Conservation (phyloP, 2,888 invertebrate genomes). For the Lepidonotus clava region DNA sequence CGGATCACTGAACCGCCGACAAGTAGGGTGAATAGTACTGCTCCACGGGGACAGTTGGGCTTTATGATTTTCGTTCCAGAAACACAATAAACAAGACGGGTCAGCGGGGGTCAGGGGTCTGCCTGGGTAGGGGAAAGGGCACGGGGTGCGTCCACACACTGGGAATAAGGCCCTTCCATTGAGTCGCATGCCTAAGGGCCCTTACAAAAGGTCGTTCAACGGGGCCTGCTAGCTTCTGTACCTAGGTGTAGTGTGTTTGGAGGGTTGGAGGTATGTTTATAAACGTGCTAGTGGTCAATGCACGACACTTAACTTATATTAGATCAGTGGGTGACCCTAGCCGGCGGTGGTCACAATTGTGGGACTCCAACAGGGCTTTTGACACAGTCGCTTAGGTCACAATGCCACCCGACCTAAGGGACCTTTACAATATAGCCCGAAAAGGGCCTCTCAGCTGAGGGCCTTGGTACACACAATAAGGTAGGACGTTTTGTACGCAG, state of each 20-base stretch:
- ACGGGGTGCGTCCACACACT: too few species aligned
- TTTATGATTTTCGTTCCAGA: too few species aligned
- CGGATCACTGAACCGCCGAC: too few species aligned
- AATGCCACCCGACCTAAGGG: background rate
- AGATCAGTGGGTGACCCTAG: background rate
- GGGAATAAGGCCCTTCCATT: background rate
- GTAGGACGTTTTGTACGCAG: too few species aligned
- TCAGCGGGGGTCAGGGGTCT: background rate
- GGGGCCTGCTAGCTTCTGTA: background rate
- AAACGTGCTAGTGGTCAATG: background rate
- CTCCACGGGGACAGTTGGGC: too few species aligned
- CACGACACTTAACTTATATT: conserved; percentile 2
- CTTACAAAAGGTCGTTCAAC: background rate
- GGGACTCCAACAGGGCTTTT: background rate
- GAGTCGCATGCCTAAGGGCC: background rate
- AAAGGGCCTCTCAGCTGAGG: too few species aligned
- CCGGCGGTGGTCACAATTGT: background rate
- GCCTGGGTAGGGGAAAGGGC: too few species aligned
- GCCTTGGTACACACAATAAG: too few species aligned
- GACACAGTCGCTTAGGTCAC: background rate
- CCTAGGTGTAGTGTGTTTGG: background rate
- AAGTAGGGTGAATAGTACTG: too few species aligned
- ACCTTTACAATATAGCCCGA: background rate
- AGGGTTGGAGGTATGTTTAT: background rate
- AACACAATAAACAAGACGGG: background rate